Evolutionary conservation across 2,113 vertebrate species (phyloP).

Genomic region (Amphilophus citrinellus): DNA sequence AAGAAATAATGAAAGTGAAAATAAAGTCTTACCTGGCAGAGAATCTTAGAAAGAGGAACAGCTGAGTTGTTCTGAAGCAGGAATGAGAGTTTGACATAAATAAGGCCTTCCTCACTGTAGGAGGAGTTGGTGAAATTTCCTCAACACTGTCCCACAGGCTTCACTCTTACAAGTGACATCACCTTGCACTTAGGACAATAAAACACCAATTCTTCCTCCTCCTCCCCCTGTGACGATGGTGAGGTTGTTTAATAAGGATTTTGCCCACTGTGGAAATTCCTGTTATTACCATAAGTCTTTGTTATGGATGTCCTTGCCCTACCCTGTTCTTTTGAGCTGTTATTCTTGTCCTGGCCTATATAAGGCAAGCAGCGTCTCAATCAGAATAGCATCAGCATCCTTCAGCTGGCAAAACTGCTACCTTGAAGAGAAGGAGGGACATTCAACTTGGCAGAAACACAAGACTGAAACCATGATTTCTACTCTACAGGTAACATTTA

Average conservation of each 20-base stretch:
- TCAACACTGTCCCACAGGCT: neutral
- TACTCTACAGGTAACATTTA: slow-evolving; percentile 68
- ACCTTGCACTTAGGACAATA: neutral
- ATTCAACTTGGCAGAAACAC: neutral
- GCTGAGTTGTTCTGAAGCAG: slow-evolving; percentile 32
- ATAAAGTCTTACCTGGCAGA: slow-evolving; percentile 68
- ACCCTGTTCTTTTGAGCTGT: slow-evolving; percentile 24
- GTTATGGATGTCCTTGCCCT: slow-evolving; percentile 1
- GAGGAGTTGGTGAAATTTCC: slow-evolving; percentile 67
- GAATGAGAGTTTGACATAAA: slow-evolving; percentile 55
- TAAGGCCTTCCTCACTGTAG: slow-evolving; percentile 32
- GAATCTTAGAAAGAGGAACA: slow-evolving; percentile 27
- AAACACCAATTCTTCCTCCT: neutral
- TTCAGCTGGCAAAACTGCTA: slow-evolving; percentile 16
- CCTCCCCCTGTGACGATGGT: neutral
- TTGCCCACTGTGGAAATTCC: slow-evolving; percentile 28
- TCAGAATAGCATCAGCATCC: slow-evolving; percentile 48
- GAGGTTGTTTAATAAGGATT: neutral
- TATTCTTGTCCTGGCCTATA: slow-evolving; percentile 55
- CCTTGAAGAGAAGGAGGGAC: slow-evolving; percentile 16
- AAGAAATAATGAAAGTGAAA: neutral
- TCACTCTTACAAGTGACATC: slow-evolving; percentile 46
- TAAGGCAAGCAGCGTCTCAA: slow-evolving; percentile 52
- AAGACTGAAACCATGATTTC: slow-evolving; percentile 68
- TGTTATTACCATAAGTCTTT: slow-evolving; percentile 11